Conservation (phyloP, 2,113 vertebrate species). For the Prolemur simus region DNA sequence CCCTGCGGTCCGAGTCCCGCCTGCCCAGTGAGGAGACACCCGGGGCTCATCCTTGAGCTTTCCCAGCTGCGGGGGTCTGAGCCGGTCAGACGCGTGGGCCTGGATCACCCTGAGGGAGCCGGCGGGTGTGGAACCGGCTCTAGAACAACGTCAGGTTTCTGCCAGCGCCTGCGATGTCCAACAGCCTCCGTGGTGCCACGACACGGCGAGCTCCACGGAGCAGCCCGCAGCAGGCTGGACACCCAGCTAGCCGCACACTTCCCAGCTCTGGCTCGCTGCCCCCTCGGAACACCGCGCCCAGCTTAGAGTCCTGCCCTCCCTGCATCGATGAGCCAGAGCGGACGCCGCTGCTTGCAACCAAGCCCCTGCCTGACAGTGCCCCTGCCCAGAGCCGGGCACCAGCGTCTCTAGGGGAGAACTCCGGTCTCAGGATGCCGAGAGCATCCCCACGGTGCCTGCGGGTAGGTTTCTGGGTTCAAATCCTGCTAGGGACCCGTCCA, state of each 20-base stretch:
- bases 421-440: not conserved
- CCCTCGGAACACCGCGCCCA: fast-evolving
- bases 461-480: not conserved
- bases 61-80: not conserved
- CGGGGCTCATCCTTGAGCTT: fast-evolving
- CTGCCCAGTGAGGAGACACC: fast-evolving
- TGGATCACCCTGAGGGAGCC: fast-evolving
- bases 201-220: not conserved
- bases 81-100: fast-evolving
- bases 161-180: not conserved
- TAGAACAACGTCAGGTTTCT: not conserved
- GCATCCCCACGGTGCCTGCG: fast-evolving
- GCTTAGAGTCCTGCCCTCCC: not conserved
- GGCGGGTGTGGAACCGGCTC: fast-evolving
- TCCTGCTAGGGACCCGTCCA: not conserved
- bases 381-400: too few species aligned
- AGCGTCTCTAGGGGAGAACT: not conserved
- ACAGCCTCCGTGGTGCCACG: fast-evolving
- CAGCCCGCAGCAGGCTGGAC: fast-evolving
- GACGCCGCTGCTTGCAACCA: fast-evolving
- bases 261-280: fast-evolving
- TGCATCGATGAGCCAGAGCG: fast-evolving
- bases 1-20: too few species aligned
- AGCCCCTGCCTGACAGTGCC: fast-evolving
- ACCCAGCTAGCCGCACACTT: fast-evolving